phyloP scores from a whole-genome alignment of 2,797 vertebrate genomes.

The Potorous gilbertii region DNA sequence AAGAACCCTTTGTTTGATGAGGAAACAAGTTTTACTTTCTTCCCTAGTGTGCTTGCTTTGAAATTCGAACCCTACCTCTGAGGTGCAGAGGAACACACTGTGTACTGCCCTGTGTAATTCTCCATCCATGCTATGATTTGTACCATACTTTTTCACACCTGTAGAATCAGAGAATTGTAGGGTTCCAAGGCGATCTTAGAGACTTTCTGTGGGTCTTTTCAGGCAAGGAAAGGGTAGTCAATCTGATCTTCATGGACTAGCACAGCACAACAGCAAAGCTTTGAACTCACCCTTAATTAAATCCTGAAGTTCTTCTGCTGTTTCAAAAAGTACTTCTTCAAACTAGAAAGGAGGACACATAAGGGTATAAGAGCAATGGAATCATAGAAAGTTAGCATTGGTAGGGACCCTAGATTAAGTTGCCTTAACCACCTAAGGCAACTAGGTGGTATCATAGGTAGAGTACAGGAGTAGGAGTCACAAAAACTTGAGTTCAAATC shows the following conservation, averaged over 20 bases:
- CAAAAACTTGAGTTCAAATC: background rate
- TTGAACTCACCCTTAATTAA: background rate
- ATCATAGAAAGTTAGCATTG: background rate
- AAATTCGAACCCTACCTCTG: background rate
- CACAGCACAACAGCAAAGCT: background rate
- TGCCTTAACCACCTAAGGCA: background rate
- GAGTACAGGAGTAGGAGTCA: background rate
- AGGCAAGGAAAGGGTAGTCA: background rate
- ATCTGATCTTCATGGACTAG: background rate
- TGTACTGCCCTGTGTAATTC: background rate
- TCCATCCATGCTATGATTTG: background rate
- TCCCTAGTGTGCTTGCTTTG: background rate
- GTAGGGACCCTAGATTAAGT: background rate
- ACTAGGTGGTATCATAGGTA: background rate
- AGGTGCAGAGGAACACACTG: background rate
- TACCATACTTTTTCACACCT: background rate
- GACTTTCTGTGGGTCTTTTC: background rate
- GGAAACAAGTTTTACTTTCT: background rate
- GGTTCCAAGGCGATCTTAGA: background rate
- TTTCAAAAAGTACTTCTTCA: background rate
- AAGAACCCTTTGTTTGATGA: background rate
- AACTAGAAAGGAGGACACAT: background rate
- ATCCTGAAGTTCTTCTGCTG: background rate
- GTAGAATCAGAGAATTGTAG: background rate
- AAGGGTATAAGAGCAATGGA: background rate